phyloP scores from a whole-genome alignment of 2,113 vertebrate genomes.

The Lagopus leucura region DNA sequence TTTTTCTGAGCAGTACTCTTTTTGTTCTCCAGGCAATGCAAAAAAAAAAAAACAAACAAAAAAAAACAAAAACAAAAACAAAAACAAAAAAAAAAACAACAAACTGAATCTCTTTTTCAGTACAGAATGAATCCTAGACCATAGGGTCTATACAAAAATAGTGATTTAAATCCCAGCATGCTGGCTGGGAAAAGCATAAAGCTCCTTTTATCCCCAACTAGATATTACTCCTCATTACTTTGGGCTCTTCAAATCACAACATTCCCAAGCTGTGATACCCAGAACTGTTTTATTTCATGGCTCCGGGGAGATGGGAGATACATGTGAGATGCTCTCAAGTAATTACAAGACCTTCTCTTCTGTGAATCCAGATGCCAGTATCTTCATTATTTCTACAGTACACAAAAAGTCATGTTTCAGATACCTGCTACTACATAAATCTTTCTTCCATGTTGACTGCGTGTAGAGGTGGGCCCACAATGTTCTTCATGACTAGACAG shows the following conservation, averaged over 20 bases:
- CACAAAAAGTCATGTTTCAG: not conserved
- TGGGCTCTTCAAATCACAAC: not conserved
- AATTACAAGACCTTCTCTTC: not conserved
- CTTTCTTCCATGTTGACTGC: not conserved
- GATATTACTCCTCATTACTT: not conserved
- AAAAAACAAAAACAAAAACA: not conserved
- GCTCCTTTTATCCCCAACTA: not conserved
- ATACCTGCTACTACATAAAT: fast-evolving
- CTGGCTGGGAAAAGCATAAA: not conserved
- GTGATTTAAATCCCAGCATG: not conserved
- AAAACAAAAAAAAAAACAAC: not conserved
- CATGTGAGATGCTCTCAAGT: not conserved
- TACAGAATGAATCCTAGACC: not conserved
- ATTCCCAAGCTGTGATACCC: not conserved
- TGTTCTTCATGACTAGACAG: not conserved
- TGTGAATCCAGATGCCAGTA: not conserved
- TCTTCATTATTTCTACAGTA: not conserved
- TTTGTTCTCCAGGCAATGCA: not conserved
- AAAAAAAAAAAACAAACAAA: not conserved
- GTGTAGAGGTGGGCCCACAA: not conserved
- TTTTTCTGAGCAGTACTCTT: not conserved
- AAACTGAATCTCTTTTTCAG: not conserved
- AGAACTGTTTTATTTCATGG: not conserved
- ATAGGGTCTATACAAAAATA: not conserved
- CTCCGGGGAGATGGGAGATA: not conserved